These are phyloP conservation scores for Epinotia ramella DNA, from an alignment of 2,888 invertebrate species.

Conservation along the genomic window DNA sequence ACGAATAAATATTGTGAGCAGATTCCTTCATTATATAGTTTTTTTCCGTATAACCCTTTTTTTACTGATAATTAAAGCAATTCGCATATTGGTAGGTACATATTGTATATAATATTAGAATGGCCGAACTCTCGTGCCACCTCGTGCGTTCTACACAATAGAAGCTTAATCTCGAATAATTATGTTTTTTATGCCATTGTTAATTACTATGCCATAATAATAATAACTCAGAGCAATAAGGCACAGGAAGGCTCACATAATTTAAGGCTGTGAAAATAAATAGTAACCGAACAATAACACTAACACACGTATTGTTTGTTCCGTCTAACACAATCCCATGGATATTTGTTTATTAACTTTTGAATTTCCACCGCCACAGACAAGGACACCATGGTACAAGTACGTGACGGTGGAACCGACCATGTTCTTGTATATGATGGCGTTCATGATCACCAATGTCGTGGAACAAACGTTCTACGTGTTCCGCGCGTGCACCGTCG, in stretches of 20 bases:
- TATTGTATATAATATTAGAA: too few relatives aligned
- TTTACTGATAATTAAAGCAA: too few relatives aligned
- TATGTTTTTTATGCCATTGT: background rate
- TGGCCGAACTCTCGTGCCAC: background rate
- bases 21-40: too few relatives aligned
- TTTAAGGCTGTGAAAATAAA: background rate
- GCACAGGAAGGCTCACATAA: background rate
- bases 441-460: slow-evolving; percentile 92
- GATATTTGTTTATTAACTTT: background rate
- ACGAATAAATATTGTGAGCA: too few relatives aligned
- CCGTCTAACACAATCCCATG: background rate
- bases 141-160: background rate
- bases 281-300: too few relatives aligned
- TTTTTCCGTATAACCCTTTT: too few relatives aligned
- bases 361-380: slow-evolving; percentile 11
- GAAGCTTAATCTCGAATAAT: background rate
- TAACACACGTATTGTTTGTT: background rate
- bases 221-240: background rate
- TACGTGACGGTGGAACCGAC: slow-evolving; percentile 93
- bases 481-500: slow-evolving; percentile 90
- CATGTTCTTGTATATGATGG: slow-evolving; percentile 95
- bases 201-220: background rate
- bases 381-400: slow-evolving; percentile 69
- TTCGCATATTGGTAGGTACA: too few relatives aligned
- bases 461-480: slow-evolving; percentile 92